Base-by-base conservation (phyloP, 2,797 vertebrate species). In the Falco cherrug region DNA sequence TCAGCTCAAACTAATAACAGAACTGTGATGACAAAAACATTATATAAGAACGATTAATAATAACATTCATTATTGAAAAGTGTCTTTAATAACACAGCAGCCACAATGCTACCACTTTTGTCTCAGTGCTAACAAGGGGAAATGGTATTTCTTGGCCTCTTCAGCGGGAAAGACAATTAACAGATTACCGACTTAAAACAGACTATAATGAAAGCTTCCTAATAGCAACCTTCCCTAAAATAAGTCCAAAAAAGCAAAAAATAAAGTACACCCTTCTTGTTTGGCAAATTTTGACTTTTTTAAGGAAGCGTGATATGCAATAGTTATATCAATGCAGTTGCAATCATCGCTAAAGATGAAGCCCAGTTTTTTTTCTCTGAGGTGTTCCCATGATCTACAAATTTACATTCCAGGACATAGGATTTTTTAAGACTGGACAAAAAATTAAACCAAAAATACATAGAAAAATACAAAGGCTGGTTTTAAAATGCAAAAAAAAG, bases 281-380 rank as follows among this genome's bases (percentile, higher is more conserved):
- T 37, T 69, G 33, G 41, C 12, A 61, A 25, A 39, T 76, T 65
- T 15, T 63, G 24, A 19, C 4, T 54, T 77, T 33, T 51, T 28
- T 5, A 21, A 33, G 57, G 4, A 45, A 35, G 5, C 4, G 16
- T 20, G 21, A 74, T 20, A 14, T 29, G 17, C 16, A 39, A 25
- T 0, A 56, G 26, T 18, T 50, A 5, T 13, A 76, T 3, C 59
- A 73, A 33, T 7, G 14, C 22, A 83, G 25, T 3, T 67, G 12
- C 56, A 88, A 25, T 6, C 51, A 74, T 11, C 65, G 17, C 35
- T 54, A 7, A 88, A 47, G 56, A 92, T 11, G 5, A 13, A 75
- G n/a, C 1, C 2, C 33, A 59, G 2, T 0, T 11, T 19, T 86
- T 18, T 26, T 22, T 5, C 33, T 37, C 43, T 10, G 50, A 45